Conservation (phyloP, 1,140 invertebrate species). For the Oreohelix idahoensis region DNA sequence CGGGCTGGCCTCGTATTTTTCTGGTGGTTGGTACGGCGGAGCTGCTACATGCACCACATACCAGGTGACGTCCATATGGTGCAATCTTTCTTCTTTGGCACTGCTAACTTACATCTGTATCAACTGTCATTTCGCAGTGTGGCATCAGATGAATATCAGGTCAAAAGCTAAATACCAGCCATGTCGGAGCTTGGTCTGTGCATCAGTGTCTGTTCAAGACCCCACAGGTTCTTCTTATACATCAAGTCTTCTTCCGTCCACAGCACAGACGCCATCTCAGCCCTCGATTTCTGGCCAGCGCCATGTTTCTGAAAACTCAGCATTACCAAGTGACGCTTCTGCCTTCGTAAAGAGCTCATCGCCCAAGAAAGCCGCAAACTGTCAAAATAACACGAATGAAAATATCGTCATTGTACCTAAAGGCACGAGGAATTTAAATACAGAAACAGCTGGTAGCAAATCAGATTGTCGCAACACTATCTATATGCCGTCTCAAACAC, state of each 20-base stretch:
- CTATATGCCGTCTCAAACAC: no score
- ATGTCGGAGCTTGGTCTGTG: background rate
- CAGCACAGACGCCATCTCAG: no score
- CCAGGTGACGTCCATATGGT: slow-evolving; percentile 59
- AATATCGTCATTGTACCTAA: no score
- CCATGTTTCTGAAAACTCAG: no score
- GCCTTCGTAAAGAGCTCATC: no score
- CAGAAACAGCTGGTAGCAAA: no score
- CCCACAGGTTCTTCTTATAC: background rate
- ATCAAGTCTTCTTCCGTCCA: background rate
- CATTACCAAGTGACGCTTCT: no score
- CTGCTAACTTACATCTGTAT: slow-evolving; percentile 57
- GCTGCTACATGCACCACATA: slow-evolving; percentile 55
- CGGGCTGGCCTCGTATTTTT: slow-evolving; percentile 56
- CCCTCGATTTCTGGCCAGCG: no score
- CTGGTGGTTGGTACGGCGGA: slow-evolving; percentile 58
- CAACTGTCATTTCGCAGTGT: slow-evolving; percentile 42
- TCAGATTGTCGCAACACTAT: no score
- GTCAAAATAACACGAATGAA: no score
- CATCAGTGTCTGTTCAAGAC: background rate
- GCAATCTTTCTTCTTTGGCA: slow-evolving; percentile 53
- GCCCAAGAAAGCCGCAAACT: no score
- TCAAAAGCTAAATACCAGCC: background rate
- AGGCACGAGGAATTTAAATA: no score
- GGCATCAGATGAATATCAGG: slow-evolving; percentile 19